These are phyloP conservation scores for Magallana angulata DNA, from an alignment of 1,140 invertebrate species.

Conservation along the genomic window DNA sequence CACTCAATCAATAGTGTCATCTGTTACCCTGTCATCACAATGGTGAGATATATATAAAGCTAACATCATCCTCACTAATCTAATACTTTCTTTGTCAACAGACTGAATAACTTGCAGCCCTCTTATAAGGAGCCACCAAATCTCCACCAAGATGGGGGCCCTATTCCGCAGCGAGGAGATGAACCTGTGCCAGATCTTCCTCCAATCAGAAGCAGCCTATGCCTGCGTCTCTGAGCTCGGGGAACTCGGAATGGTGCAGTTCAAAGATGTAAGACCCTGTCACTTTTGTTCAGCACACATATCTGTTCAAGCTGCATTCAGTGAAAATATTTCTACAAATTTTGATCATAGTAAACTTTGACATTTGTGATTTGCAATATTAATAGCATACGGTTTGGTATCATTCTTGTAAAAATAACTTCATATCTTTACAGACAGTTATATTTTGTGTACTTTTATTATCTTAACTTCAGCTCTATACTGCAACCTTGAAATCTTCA, in stretches of 20 bases:
- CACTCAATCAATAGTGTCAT: slow-evolving; percentile 5
- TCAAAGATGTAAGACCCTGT: slow-evolving; percentile 76
- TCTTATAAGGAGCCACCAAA: slow-evolving; percentile 1
- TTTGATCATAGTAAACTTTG: too few species aligned
- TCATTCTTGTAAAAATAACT: too few species aligned
- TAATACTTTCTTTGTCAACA: not conserved
- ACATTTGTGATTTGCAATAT: too few species aligned
- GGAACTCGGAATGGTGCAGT: slow-evolving; percentile 79
- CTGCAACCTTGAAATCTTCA: too few species aligned
- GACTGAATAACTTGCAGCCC: not conserved
- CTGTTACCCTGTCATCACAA: not conserved
- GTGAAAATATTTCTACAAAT: not conserved
- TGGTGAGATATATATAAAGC: not conserved
- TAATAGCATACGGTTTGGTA: too few species aligned
- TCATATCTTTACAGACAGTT: too few species aligned
- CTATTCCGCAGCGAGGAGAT: slow-evolving; percentile 81
- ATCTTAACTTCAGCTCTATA: too few species aligned
- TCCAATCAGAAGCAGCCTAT: slow-evolving; percentile 79
- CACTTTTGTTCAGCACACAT: not conserved
- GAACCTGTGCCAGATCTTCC: slow-evolving; percentile 80
- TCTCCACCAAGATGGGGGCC: slow-evolving; percentile 65
- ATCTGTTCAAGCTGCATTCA: not conserved
- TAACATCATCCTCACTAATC: not conserved
- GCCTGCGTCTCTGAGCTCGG: slow-evolving; percentile 79
- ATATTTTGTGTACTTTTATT: too few species aligned